phyloP scores from a whole-genome alignment of 2,888 invertebrate genomes.

The Dendrolimus houi region DNA sequence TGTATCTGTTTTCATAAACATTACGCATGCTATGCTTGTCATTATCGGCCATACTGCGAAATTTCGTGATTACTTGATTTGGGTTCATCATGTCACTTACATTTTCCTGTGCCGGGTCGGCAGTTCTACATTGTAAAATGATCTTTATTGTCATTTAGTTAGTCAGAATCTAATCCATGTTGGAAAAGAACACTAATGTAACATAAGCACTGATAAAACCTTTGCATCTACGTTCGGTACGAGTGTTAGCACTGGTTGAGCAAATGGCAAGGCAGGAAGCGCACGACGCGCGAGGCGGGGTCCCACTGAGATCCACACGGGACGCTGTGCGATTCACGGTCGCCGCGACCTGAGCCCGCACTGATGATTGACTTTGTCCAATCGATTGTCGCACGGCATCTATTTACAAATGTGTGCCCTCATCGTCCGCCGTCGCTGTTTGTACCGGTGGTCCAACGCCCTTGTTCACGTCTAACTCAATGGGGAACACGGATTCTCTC shows the following conservation, averaged over 20 bases:
- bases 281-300: conserved; percentile 52
- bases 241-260: conserved; percentile 12
- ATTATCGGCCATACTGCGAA: neutral
- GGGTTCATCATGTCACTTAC: conserved; percentile 41
- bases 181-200: conserved; percentile 22
- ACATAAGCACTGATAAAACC: conserved; percentile 4
- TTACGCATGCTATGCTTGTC: conserved; percentile 1
- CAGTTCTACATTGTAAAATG: conserved; percentile 65
- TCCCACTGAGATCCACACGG: conserved; percentile 46
- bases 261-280: conserved; percentile 41
- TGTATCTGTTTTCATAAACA: neutral
- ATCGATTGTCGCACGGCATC: conserved; percentile 57
- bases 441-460: conserved; percentile 35
- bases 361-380: conserved; percentile 68
- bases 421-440: conserved; percentile 36
- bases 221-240: conserved; percentile 6
- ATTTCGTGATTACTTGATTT: neutral
- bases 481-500: conserved; percentile 35
- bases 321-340: conserved; percentile 63
- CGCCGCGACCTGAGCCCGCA: conserved; percentile 57
- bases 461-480: conserved; percentile 32
- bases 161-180: conserved; percentile 18
- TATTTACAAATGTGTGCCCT: conserved; percentile 47
- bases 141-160: conserved; percentile 33
- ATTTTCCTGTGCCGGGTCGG: conserved; percentile 60